Evolutionary conservation across 2,797 vertebrate genomes (phyloP).

Genomic region (Amniataba percoides): DNA sequence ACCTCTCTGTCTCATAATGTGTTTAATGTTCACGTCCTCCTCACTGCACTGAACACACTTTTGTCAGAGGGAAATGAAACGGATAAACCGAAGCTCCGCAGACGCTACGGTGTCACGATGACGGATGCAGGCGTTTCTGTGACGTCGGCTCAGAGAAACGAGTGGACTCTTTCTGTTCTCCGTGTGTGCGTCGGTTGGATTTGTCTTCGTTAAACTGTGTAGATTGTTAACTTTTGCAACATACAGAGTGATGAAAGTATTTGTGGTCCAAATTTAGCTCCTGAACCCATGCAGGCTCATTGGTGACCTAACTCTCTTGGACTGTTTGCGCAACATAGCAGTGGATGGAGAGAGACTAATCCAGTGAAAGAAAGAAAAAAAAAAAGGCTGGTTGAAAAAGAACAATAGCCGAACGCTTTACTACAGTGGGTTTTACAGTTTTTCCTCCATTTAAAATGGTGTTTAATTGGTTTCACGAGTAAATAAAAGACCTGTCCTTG

Average conservation of each 20-base stretch:
- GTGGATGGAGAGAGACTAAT: conserved; percentile 59
- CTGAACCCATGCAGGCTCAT: conserved; percentile 53
- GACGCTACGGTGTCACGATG: conserved; percentile 51
- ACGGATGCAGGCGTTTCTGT: conserved; percentile 62
- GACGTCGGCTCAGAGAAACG: conserved; percentile 26
- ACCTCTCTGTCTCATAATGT: conserved; percentile 34
- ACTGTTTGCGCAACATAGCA: conserved; percentile 76
- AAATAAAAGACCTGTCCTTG: conserved; percentile 78
- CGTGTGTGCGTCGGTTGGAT: conserved; percentile 52
- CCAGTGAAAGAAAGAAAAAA: conserved; percentile 15
- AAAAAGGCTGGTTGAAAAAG: conserved; percentile 25
- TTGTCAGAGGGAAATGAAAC: conserved; percentile 37
- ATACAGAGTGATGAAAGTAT: conserved; percentile 48
- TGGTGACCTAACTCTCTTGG: conserved; percentile 54
- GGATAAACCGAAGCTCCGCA: conserved; percentile 54
- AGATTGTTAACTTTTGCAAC: conserved; percentile 56
- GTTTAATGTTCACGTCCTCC: conserved; percentile 33
- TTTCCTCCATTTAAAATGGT: conserved; percentile 68
- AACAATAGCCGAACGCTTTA: conserved; percentile 52
- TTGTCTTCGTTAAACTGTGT: conserved; percentile 65
- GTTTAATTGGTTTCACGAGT: conserved; percentile 72
- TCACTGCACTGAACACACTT: conserved; percentile 53
- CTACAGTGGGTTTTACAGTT: conserved; percentile 67
- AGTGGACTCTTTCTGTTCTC: conserved; percentile 53
- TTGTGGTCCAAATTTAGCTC: conserved; percentile 53